Base-by-base conservation (phyloP, 2,797 vertebrate genomes). In the Pangasius krempfi region DNA sequence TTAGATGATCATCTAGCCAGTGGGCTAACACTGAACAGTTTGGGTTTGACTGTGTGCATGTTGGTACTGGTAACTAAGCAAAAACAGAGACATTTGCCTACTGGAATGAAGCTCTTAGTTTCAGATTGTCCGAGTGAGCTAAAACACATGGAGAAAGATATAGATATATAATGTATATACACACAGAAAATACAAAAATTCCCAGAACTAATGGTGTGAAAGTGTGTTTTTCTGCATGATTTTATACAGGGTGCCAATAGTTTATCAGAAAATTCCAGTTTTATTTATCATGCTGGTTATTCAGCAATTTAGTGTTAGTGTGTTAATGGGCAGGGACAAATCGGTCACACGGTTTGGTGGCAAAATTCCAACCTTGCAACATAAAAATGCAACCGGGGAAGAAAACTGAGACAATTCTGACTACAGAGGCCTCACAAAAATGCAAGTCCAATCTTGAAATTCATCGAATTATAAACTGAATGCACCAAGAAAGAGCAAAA, bases 151-250 rank as follows among this genome's bases (percentile, higher is more conserved):
- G n/a, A 52, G 18, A 30, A 91, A 90, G 92, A 84, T 90, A 84
- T 86, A 90, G 88, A 89, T 76, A 92, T 90, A 92, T 87, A 93
- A 90, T 76, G 91, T 90, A 92, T 86, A 93, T 64, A 78, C 33
- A 90, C 88, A 90, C 92, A 92, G 80, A 94, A 87, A 93, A 89
- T 37, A 91, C 90, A 54, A 91, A 90, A 93, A 87, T 54, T 94
- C 93, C 94, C 93, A 94, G 84, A 81, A 78, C 68, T 85, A 89
- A 58, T 84, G 47, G 68, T 3, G 22, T 72, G 78, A 44, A 75
- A 6, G 8, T 50, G n/a, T 16, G 16, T 27, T 50, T 60, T 82
- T 62, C 10, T n/a, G 4, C 33, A 60, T 6, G 20, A 60, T 16
- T 83, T 40, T n/a, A 64, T n/a, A 83, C 13, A n/a, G 7, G 27